Evolutionary conservation across 2,797 vertebrate genomes (phyloP).

Genomic region (Protonibea diacanthus): DNA sequence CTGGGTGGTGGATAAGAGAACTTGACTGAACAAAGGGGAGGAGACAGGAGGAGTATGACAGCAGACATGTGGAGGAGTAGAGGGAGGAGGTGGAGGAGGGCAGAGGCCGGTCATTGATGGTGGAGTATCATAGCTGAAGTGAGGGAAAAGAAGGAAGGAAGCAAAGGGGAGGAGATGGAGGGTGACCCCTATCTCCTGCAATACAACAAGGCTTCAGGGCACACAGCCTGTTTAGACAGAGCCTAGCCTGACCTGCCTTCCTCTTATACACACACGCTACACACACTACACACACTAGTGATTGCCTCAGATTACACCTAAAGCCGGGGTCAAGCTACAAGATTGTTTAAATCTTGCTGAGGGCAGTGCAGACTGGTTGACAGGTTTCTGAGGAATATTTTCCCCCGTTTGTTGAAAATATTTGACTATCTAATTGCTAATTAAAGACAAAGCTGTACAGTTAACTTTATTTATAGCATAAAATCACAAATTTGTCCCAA

Average conservation of each 20-base stretch:
- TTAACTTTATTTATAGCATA: not conserved
- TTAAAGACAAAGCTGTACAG: not conserved
- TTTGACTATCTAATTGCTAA: not conserved
- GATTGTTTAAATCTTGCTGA: slow-evolving; percentile 28
- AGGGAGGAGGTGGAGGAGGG: slow-evolving; percentile 1
- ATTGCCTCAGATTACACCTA: slow-evolving; percentile 41
- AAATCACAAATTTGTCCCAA: not conserved
- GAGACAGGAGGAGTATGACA: slow-evolving; percentile 6
- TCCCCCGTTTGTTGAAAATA: not conserved
- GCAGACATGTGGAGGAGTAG: slow-evolving; percentile 5
- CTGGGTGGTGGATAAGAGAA: slow-evolving; percentile 2
- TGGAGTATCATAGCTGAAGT: slow-evolving; percentile 23
- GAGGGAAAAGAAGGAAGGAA: slow-evolving; percentile 36
- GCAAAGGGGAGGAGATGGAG: slow-evolving; percentile 35
- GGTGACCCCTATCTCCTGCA: slow-evolving; percentile 47
- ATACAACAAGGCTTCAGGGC: slow-evolving; percentile 50
- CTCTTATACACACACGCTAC: slow-evolving; percentile 11
- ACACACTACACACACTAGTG: not conserved
- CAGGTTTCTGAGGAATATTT: not conserved
- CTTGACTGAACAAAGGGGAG: slow-evolving; percentile 8
- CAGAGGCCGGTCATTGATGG: slow-evolving; percentile 30
- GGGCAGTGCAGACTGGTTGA: not conserved
- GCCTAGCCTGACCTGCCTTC: slow-evolving; percentile 49
- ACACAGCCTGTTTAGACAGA: slow-evolving; percentile 63
- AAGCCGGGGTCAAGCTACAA: slow-evolving; percentile 23